Base-by-base conservation (phyloP, 2,113 vertebrate species). In the Alligator mississippiensis region DNA sequence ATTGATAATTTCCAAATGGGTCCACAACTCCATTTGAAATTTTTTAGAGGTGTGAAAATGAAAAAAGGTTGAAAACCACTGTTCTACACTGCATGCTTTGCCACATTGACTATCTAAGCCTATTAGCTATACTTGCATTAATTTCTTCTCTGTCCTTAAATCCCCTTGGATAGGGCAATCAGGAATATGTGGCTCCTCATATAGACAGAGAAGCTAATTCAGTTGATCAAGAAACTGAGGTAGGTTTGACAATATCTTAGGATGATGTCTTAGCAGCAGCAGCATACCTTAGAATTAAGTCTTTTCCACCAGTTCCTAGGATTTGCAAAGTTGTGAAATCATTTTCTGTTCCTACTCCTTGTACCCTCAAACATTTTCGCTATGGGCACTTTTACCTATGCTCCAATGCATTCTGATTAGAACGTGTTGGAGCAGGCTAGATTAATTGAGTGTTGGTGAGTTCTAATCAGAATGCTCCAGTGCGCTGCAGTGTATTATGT, bases 141-240 rank as follows among this genome's bases (percentile, higher is more conserved):
- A 10, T 3, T 76, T 84, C 12, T 3, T 5, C 1, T 64, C 6
- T 4, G 18, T 2, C 77, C 2, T 58, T 9, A 14, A 5, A 38
- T 34, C 30, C 30, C 30, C 30, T 34, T 72, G 68, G 68, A 72
- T 18, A 72, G 68, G 68, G 30, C 34, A 19, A 34, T n/a, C 28
- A 5, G 9, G 18, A 28, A 16, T 34, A 10, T 68, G 5, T 70
- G n/a, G 17, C 68, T 47, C 30, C 38, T 21, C 30, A 72, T 19
- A 13, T 12, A 11, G 30, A 12, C 19, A 24, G 68, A 72, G 30
- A 70, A 34, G 19, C 9, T 30, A 34, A 30, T 38, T 18, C 38
- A 11, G 11, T 6, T 38, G 18, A 13, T 19, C 66, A 68, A 18
- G 47, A 47, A 47, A 8, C 47, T 47, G 47, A 47, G 47, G 7